These are phyloP conservation scores for Lichenostomus cassidix DNA, from an alignment of 2,113 vertebrate genomes.

Conservation along the genomic window DNA sequence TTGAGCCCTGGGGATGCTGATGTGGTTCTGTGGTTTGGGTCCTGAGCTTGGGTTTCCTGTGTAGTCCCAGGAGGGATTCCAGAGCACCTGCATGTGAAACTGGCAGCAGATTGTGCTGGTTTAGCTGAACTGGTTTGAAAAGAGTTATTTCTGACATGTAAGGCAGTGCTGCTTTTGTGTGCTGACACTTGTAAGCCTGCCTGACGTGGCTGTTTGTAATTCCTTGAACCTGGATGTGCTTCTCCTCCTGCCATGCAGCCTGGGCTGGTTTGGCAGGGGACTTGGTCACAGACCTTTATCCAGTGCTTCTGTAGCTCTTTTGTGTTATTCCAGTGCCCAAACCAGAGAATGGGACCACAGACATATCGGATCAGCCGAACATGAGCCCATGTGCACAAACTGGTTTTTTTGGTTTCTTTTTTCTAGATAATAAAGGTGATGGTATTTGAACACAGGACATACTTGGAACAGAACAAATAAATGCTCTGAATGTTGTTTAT, in stretches of 20 bases:
- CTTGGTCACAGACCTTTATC: not conserved
- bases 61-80: not conserved
- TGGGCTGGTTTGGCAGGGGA: not conserved
- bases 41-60: not conserved
- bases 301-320: not conserved
- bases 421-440: not conserved
- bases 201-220: not conserved
- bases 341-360: not conserved
- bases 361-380: not conserved
- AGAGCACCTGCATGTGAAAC: not conserved
- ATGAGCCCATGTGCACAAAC: rapidly evolving
- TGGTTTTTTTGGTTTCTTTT: not conserved
- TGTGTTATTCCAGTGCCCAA: not conserved
- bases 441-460: not conserved
- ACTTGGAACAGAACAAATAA: constrained; percentile 28
- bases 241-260: not conserved
- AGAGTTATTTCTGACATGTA: not conserved
- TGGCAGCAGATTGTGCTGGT: not conserved
- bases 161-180: not conserved
- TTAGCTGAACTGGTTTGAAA: not conserved
- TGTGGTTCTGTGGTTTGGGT: not conserved
- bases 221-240: not conserved
- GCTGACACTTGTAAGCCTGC: not conserved
- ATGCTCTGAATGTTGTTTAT: constrained; percentile 37
- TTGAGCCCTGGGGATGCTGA: not conserved